Evolutionary conservation across 30 jellyfish, hydroid and myxozoan genomes (phyloP), one percentile per base, ranked within the genome.

Genomic region (Hydractinia symbiolongicarpus): DNA sequence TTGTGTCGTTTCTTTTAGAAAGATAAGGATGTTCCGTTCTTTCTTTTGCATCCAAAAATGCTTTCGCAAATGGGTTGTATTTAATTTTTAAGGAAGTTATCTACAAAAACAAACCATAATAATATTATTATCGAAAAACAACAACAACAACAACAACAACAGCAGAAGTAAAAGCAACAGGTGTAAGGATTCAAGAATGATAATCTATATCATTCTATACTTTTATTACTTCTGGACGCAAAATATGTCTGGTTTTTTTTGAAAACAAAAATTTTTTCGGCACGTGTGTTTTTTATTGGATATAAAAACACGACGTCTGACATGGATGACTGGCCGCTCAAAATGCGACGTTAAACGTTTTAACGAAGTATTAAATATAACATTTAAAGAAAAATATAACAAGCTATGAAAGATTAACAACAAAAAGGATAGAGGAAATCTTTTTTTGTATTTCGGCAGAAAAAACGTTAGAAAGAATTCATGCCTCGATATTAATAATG

Each of bases 1-100:
- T 7, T 51, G 16, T 44, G 44, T 77, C 60, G 54, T 30, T 4
- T 61, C 81, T 55, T 55, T 57, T 19, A 9, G 60, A 4, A 64
- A 64, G 40, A 64, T 51, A 19, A 7, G 40, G 80, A 1, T 71
- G 80, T 50, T 71, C 80, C 0, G 80, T 19, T 19, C 80, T 55
- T 52, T 89, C 97, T 81, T 89, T 89, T 66, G 97, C 97, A 70
- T 89, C 97, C 61, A 89, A 81, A 58, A 92, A 92, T 17, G 98
- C 98, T 76, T 92, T 92, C n/a, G 98, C 98, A 69, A 92, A 92
- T 19, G 98, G 98, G 69, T 92, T 92, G 93, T 80, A 86, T 75
- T 86, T 92, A 79, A 92, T 88, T 56, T 92, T 92, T 84, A 92
- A 52, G 14, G 95, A 91, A 10, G 98, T 92, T 13, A 92, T 87